Evolutionary conservation across 2,113 vertebrate species (phyloP).

Genomic region (Myiopsitta monachus): DNA sequence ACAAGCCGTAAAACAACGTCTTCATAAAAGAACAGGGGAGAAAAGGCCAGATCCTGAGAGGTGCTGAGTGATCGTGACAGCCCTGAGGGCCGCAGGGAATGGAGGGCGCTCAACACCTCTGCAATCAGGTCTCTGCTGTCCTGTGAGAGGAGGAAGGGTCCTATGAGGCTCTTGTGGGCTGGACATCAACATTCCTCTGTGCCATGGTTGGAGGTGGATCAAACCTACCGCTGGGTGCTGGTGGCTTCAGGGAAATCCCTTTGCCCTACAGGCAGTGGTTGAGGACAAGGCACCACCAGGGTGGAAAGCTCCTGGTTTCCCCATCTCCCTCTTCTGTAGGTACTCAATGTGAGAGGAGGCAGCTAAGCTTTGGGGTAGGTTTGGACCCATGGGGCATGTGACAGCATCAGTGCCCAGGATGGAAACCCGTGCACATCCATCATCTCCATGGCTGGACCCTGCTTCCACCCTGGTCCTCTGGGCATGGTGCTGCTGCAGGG

Average conservation of each 20-base stretch:
- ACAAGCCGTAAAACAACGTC: slow-evolving; percentile 45
- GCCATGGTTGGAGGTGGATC: not conserved
- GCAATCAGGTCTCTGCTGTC: not conserved
- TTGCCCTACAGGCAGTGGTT: not conserved
- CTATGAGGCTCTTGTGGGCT: fast-evolving
- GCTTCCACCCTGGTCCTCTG: not conserved
- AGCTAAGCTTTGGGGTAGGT: not conserved
- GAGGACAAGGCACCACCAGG: no score
- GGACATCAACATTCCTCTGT: not conserved
- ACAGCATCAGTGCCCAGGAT: not conserved
- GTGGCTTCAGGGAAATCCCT: not conserved
- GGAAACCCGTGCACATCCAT: not conserved
- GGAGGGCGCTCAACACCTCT: slow-evolving; percentile 23
- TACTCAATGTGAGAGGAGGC: not conserved
- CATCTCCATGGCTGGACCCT: not conserved
- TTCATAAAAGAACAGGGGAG: slow-evolving; percentile 33
- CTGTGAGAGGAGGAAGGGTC: not conserved
- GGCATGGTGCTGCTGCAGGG: not conserved
- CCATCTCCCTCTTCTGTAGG: not conserved
- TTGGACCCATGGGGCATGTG: fast-evolving
- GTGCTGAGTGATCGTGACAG: slow-evolving; percentile 22
- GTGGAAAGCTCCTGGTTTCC: not conserved
- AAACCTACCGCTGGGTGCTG: not conserved
- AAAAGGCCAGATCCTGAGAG: slow-evolving; percentile 43
- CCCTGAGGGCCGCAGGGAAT: not conserved